phyloP scores from a whole-genome alignment of 2,113 vertebrate genomes.

The Loxodonta africana region DNA sequence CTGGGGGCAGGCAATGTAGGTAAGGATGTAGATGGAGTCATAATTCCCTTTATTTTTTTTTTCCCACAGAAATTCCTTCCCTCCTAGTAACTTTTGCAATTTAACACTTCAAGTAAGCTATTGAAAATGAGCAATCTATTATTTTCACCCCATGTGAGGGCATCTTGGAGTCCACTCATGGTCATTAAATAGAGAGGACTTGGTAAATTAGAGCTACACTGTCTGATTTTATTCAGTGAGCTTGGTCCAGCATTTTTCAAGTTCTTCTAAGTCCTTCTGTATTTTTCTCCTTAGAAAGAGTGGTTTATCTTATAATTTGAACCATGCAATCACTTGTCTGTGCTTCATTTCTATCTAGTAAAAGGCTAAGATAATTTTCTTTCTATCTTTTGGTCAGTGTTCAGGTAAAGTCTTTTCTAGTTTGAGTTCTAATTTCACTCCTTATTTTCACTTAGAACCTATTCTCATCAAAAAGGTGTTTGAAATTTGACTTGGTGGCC shows the following conservation, averaged over 20 bases:
- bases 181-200: conserved; percentile 27
- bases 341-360: conserved; percentile 53
- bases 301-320: conserved; percentile 56
- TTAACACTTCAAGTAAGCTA: conserved; percentile 27
- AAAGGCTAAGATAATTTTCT: conserved; percentile 55
- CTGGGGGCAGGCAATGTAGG: neutral
- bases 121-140: conserved; percentile 43
- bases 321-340: conserved; percentile 24
- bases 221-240: conserved; percentile 23
- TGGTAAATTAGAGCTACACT: conserved; percentile 11
- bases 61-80: neutral
- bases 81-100: neutral
- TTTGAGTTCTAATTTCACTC: neutral
- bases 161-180: conserved; percentile 36
- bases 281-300: conserved; percentile 22
- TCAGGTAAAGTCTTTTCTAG: neutral
- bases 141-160: conserved; percentile 22
- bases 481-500: neutral
- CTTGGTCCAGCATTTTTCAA: neutral
- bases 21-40: neutral
- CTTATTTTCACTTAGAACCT: conserved; percentile 7
- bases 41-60: neutral
- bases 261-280: conserved; percentile 22
- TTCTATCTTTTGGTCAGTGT: conserved; percentile 46
- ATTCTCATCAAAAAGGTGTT: conserved; percentile 24